Base-by-base conservation (phyloP, 2,113 vertebrate species). In the Bubo bubo region DNA sequence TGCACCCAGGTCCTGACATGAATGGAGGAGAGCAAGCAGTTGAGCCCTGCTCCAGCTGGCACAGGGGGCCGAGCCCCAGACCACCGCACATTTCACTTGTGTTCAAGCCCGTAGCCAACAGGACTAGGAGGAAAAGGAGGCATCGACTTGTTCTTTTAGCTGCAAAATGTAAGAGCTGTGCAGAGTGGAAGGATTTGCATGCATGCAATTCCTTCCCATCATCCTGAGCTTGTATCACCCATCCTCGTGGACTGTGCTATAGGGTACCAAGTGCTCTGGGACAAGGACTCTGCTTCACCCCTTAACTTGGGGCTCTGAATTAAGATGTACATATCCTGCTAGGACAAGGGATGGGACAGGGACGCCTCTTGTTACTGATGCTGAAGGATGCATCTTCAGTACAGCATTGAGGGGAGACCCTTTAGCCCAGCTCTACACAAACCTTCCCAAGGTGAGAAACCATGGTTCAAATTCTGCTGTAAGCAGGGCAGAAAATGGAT, bases 171-270 rank as follows among this genome's bases (percentile, higher is more conserved):
- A 12, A 92, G 32, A 85, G 17, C 15, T 66, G 17, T 23, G 13
- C 50, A 71, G 32, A 28, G 9, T 3, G 0, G 52, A 91, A 60
- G 45, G 37, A 53, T 67, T 67, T 1, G 1, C 34, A 30, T 1
- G 6, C 14, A 6, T 47, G 19, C 23, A 47, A 27, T 22, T 66
- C 53, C 41, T 62, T 58, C 19, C 53, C 41, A 18, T 53, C 41
- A 4, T n/a, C 56, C 35, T 66, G 21, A 62, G 34, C 11, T 74
- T 1, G 0, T 20, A 67, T 34, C n/a, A 24, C 22, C 9, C 0
- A 2, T 41, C 37, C 52, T 52, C 8, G 9, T 4, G 9, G 24
- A 53, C 18, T 5, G 4, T 26, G 28, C 14, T 60, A 43, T 9
- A 37, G 39, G 30, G 27, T 30, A 30, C 18, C 1, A 1, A 35